A percentile compares a stretch with the other conserved stretches of the same genome.
Conservation (phyloP, 2,113 vertebrate genomes). For the Rhinoderma darwinii region DNA sequence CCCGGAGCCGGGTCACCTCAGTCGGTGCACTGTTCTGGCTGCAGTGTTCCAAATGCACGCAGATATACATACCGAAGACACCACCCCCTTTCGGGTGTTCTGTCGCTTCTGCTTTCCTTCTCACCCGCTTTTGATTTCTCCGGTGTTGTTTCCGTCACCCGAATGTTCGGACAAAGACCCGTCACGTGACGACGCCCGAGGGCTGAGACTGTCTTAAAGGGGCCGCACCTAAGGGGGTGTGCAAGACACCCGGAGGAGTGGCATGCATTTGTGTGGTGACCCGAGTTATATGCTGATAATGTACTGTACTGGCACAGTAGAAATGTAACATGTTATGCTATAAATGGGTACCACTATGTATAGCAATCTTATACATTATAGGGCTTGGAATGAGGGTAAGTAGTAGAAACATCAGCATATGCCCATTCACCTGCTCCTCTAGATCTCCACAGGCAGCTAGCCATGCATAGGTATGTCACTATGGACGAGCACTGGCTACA, state of each 20-base stretch:
- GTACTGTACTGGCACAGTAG: background rate
- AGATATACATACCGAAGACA: conserved; percentile 2
- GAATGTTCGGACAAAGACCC: conserved; percentile 59
- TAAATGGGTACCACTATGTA: too few relatives aligned
- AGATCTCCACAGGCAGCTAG: too few relatives aligned
- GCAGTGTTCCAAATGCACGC: background rate
- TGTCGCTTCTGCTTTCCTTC: background rate
- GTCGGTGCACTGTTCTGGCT: background rate
- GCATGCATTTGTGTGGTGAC: conserved; percentile 14
- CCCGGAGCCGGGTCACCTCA: conserved; percentile 47
- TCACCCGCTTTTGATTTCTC: conserved; percentile 59
- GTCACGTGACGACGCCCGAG: conserved; percentile 82
- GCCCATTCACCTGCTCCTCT: too few relatives aligned
- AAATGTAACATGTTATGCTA: too few relatives aligned
- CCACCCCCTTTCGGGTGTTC: conserved; percentile 17
- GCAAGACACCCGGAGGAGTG: conserved; percentile 56
- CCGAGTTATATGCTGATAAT: background rate
- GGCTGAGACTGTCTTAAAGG: conserved; percentile 95
- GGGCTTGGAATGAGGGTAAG: too few relatives aligned
- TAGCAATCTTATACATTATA: too few relatives aligned
- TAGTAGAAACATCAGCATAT: too few relatives aligned
- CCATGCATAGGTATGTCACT: too few relatives aligned
- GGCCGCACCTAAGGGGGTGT: conserved; percentile 74
- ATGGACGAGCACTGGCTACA: too few relatives aligned
- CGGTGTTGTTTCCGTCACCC: conserved; percentile 56